These are phyloP conservation scores for Hormiphora californensis DNA, from an alignment of 37 sponge, comb jelly and placozoan genomes.

Conservation along the genomic window DNA sequence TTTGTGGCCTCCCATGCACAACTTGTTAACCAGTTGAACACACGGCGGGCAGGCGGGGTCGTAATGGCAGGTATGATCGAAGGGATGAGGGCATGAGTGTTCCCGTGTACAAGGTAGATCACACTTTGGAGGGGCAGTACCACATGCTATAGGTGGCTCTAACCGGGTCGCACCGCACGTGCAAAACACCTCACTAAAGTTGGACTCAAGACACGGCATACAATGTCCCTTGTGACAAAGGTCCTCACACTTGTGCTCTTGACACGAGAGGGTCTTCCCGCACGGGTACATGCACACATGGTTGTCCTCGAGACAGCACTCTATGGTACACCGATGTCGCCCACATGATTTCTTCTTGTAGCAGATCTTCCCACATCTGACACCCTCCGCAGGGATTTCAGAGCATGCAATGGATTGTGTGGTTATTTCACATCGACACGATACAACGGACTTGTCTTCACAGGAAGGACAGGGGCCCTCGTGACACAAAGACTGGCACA, in stretches of 20 bases:
- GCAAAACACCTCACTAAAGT: conserved; percentile 79
- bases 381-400: neutral
- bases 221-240: conserved; percentile 75
- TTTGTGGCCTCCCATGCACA: conserved; percentile 86
- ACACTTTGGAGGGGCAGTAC: conserved; percentile 73
- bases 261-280: conserved; percentile 74
- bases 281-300: conserved; percentile 68
- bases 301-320: conserved; percentile 64
- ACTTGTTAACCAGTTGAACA: conserved; percentile 64
- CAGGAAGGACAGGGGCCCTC: conserved; percentile 75
- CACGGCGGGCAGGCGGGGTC: conserved; percentile 84
- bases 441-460: conserved; percentile 45
- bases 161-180: conserved; percentile 79
- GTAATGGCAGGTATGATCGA: conserved; percentile 75
- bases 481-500: conserved; percentile 71
- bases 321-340: conserved; percentile 71
- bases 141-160: conserved; percentile 88
- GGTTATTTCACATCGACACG: conserved; percentile 68
- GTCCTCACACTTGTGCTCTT: conserved; percentile 69
- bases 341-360: conserved; percentile 77
- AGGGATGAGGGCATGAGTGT: conserved; percentile 77
- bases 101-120: conserved; percentile 61
- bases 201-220: conserved; percentile 69
- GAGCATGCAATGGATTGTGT: conserved; percentile 55
- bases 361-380: conserved; percentile 66